Evolutionary conservation across 2,113 vertebrate genomes (phyloP), one percentile per base, ranked within the genome.

Genomic region (Sarotherodon lohbergeri): DNA sequence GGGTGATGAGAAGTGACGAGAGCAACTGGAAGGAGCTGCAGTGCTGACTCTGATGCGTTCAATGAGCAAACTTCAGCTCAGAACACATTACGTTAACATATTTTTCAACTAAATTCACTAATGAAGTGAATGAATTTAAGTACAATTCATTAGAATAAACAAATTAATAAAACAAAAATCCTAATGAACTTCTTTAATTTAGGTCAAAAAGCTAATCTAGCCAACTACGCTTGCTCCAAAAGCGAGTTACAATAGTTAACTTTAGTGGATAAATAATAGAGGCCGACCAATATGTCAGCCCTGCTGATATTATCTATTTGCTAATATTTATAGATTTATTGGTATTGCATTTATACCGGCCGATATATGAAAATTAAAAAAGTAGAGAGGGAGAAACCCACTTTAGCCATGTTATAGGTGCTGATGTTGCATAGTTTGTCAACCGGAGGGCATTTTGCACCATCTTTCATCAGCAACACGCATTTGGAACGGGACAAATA

Each of bases 1-100:
- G 19, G 12, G 2, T 46, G 84, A 73, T 78, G 88, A 84, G 56
- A 84, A 86, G 82, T 95, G 96, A 96, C 63, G 81, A 89, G 91
- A 92, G 83, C 55, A 46, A 36, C 43, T 76, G 82, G 76, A 88
- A 41, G 56, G 22, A 61, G 29, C 39, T 78, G 32, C 2, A 41
- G 27, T 57, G 79, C 6, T 79, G 55, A 46, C 4, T n/a, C 22
- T 1, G 36, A 56, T 32, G 81, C 27, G 63, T 87, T 76, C 13
- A 34, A 8, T 63, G 71, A 56, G 80, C 84, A 80, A 48, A 84
- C 32, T 66, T 88, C 3, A 36, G 36, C n/a, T 24, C 56, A 36
- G 22, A 34, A 66, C 22, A 48, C 27, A n/a, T 19, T 43, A 5
- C 50, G 46, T 12, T 52, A 32, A 78, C 13, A 50, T 19, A 19